A percentile compares a stretch with the other conserved stretches of the same genome.
Conservation (phyloP, 1,140 invertebrate species). For the Dreissena polymorpha region DNA sequence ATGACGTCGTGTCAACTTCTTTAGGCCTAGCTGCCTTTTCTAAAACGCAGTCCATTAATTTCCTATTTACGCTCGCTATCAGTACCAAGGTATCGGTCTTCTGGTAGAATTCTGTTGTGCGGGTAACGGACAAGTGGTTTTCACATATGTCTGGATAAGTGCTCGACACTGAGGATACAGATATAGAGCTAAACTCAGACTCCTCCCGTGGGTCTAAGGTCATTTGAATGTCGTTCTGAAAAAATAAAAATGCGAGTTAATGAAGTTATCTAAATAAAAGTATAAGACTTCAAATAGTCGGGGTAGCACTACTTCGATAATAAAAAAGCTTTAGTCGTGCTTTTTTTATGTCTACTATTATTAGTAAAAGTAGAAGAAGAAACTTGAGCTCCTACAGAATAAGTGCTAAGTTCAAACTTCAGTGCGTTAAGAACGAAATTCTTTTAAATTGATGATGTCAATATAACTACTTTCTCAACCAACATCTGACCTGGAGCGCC, state of each 20-base stretch:
- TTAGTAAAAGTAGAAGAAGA: too few species aligned
- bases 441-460: neutral
- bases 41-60: neutral
- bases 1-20: neutral
- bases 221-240: slow-evolving; percentile 11
- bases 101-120: slow-evolving; percentile 4
- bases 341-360: too few species aligned
- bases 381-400: too few species aligned
- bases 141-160: neutral
- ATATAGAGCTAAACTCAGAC: slow-evolving; percentile 27
- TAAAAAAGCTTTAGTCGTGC: too few species aligned
- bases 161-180: neutral
- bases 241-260: slow-evolving; percentile 4
- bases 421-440: too few species aligned
- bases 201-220: slow-evolving; percentile 7
- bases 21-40: neutral
- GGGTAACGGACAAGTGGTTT: neutral
- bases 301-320: too few species aligned
- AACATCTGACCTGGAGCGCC: slow-evolving; percentile 4
- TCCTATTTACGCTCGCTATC: neutral
- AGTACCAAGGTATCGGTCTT: neutral
- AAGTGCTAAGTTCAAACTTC: too few species aligned
- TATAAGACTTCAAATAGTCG: neutral
- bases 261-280: neutral
- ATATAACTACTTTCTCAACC: neutral